Base-by-base conservation (phyloP, 1,140 invertebrate species). In the Zaprionus capensis region DNA sequence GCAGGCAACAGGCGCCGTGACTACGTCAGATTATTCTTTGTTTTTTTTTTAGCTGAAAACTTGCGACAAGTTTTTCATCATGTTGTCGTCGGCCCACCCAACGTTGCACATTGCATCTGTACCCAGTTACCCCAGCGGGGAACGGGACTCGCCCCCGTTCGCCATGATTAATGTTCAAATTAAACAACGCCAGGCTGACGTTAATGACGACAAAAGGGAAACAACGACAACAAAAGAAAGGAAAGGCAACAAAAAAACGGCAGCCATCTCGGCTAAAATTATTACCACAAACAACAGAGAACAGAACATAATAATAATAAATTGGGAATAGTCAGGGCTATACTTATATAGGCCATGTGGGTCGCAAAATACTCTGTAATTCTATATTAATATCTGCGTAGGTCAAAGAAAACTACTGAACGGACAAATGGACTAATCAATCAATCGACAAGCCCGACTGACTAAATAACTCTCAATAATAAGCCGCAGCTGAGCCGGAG, bases 101-200 rank as follows among this genome's bases (percentile, higher is more conserved):
- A 31, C 26, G 62, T 44, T 68, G 71, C 63, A 77, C 51, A 67
- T 57, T 68, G 73, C 78, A 72, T 49, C 64, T 57, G 44, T 76
- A 76, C 77, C 44, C 64, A 15, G 74, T 77, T 80, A 77, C 77
- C 41, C 44, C 31, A 51, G 12, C 20, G 22, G 20, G 34, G 12
- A 12, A 15, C 22, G 12, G 5, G 5, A 20, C 31, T 41, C 5
- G 38, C 15, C 64, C 14, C n/a, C 53, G 14, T 38, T 31, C 61
- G 55, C 71, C 78, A 88, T 87, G 84, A 87, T 88, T 87, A 88
- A 87, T 87, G 84, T 71, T 76, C 81, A 87, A 87, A 87, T 87
- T 88, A 88, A 87, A 87, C 85, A 83, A 84, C 84, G 69, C 71
- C 71, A 65, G 62, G 56, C 66, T 88, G 84, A 87, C 84, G 78